Percentiles rank a stretch among this genome's conserved stretches.
phyloP scores from a whole-genome alignment of 2,888 invertebrate species.

The Drosophila ustulata region DNA sequence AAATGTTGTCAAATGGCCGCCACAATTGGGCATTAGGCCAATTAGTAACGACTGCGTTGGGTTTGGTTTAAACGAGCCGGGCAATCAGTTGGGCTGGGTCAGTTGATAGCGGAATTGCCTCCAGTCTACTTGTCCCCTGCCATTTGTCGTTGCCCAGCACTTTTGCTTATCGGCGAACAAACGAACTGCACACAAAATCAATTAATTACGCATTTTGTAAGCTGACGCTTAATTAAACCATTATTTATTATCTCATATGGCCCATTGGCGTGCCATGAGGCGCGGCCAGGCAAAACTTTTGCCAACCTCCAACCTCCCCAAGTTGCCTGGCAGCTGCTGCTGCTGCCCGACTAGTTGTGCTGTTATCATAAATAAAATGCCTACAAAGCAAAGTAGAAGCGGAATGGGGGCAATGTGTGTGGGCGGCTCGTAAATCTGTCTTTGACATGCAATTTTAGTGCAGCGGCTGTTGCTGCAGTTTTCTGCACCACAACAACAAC shows the following conservation, averaged over 20 bases:
- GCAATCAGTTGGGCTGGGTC: slow-evolving; percentile 11
- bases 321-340: slow-evolving; percentile 2
- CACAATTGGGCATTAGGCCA: slow-evolving; percentile 27
- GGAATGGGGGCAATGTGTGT: slow-evolving; percentile 34
- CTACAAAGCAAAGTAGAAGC: slow-evolving; percentile 29
- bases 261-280: slow-evolving; percentile 45
- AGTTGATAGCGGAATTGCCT: slow-evolving; percentile 5
- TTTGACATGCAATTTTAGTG: slow-evolving; percentile 79
- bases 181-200: slow-evolving; percentile 57
- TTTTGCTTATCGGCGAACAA: slow-evolving; percentile 35
- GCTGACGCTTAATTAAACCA: slow-evolving; percentile 75
- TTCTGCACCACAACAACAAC: slow-evolving; percentile 17
- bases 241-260: slow-evolving; percentile 76
- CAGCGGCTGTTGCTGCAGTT: slow-evolving; percentile 71
- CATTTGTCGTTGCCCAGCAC: neutral
- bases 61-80: slow-evolving; percentile 14
- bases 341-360: neutral
- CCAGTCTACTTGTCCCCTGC: neutral
- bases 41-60: slow-evolving; percentile 14
- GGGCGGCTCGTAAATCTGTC: slow-evolving; percentile 74
- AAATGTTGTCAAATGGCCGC: neutral
- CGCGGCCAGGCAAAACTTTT: slow-evolving; percentile 47
- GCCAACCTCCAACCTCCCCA: slow-evolving; percentile 12
- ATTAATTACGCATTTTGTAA: slow-evolving; percentile 74
- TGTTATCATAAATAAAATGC: slow-evolving; percentile 55